Evolutionary conservation across 2,797 vertebrate species (phyloP).

Genomic region (Oceanodroma leucorhoa): DNA sequence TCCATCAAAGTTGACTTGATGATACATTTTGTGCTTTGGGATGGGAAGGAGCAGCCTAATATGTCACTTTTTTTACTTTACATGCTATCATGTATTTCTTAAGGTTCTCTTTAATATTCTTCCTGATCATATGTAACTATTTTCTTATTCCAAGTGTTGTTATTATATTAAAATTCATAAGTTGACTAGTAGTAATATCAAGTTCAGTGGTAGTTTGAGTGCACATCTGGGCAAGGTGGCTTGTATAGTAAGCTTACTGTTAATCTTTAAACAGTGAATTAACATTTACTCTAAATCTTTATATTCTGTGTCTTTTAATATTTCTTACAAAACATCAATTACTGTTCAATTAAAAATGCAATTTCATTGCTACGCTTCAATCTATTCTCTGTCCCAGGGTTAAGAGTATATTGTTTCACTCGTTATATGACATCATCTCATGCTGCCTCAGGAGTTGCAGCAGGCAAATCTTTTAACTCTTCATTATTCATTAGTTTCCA

Average conservation of each 20-base stretch:
- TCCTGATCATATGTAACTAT: neutral
- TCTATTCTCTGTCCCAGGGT: neutral
- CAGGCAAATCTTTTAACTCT: neutral
- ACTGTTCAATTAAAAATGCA: neutral
- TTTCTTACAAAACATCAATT: neutral
- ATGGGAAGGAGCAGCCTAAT: neutral
- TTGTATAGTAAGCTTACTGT: neutral
- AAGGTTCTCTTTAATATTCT: neutral
- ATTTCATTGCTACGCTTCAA: neutral
- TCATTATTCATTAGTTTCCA: constrained; percentile 22
- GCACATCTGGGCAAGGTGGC: neutral
- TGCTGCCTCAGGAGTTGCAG: neutral
- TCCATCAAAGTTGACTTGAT: neutral
- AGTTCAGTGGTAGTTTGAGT: neutral
- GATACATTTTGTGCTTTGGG: neutral
- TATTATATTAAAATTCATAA: neutral
- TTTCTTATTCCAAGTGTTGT: neutral
- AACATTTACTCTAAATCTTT: neutral
- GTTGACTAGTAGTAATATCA: neutral
- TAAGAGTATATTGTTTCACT: neutral
- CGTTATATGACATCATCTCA: neutral
- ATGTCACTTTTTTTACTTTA: neutral
- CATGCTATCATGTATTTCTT: neutral
- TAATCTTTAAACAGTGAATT: neutral
- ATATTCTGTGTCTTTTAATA: neutral